Evolutionary conservation across 2,888 invertebrate species (phyloP).

Genomic region (Sceliomorpha sp.): DNA sequence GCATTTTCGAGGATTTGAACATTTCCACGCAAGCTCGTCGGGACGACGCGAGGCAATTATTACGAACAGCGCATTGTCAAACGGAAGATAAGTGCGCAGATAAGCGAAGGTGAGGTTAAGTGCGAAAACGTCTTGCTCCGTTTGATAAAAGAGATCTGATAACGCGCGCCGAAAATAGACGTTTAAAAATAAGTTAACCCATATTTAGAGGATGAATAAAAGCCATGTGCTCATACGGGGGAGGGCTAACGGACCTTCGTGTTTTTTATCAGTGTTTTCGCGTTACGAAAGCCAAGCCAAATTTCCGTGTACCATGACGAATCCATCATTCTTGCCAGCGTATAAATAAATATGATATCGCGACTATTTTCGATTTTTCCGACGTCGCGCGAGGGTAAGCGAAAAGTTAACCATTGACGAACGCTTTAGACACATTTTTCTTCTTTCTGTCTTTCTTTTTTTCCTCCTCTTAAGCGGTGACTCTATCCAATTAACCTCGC

Average conservation of each 20-base stretch:
- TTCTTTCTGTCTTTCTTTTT: constrained; percentile 87
- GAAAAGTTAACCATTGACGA: too few relatives aligned
- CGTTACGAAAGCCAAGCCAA: background rate
- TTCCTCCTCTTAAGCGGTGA: constrained; percentile 81
- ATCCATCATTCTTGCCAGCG: background rate
- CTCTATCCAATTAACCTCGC: constrained; percentile 67
- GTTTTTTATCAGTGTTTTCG: background rate
- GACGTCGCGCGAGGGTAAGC: too few relatives aligned
- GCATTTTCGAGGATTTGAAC: background rate
- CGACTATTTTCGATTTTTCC: constrained; percentile 1
- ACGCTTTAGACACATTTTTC: too few relatives aligned
- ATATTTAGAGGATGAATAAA: too few relatives aligned
- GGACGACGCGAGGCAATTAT: too few relatives aligned
- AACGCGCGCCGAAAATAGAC: background rate
- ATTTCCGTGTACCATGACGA: background rate
- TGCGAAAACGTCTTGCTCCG: too few relatives aligned
- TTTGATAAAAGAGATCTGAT: too few relatives aligned
- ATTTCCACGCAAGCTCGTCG: constrained; percentile 2
- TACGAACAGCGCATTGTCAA: too few relatives aligned
- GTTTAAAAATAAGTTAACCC: background rate
- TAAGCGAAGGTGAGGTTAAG: too few relatives aligned
- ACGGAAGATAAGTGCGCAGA: too few relatives aligned
- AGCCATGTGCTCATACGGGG: too few relatives aligned
- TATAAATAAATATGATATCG: constrained; percentile 3
- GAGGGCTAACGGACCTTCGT: too few relatives aligned